Evolutionary conservation across 2,888 invertebrate genomes (phyloP).

Genomic region (Syritta pipiens): DNA sequence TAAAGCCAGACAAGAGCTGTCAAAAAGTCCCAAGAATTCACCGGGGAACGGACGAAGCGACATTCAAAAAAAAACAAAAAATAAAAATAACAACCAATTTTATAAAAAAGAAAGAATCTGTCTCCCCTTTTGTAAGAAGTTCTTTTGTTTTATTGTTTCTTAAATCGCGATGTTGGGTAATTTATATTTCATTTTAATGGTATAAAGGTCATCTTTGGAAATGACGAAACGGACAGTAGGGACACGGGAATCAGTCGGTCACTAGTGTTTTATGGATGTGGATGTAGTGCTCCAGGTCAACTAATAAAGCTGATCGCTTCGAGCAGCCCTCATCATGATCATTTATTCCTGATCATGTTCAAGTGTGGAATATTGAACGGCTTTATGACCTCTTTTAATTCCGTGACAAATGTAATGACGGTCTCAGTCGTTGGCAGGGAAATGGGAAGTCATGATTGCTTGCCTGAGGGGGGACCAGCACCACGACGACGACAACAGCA

Average conservation of each 20-base stretch:
- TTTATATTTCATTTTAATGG: slow-evolving; percentile 12
- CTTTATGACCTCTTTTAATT: slow-evolving; percentile 33
- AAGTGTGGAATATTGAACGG: slow-evolving; percentile 33
- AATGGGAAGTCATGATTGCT: slow-evolving; percentile 45
- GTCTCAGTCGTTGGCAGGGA: slow-evolving; percentile 44
- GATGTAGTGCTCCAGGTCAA: too few relatives aligned
- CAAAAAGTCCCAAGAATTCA: slow-evolving; percentile 45
- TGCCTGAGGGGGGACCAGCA: not conserved
- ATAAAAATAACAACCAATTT: slow-evolving; percentile 31
- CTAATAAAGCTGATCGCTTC: not conserved
- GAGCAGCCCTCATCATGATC: not conserved
- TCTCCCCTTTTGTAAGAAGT: too few relatives aligned
- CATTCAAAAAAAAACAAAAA: slow-evolving; percentile 4
- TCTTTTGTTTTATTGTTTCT: not conserved
- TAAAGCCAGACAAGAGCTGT: slow-evolving; percentile 55
- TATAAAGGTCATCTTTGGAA: slow-evolving; percentile 36
- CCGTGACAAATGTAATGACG: slow-evolving; percentile 58
- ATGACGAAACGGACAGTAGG: too few relatives aligned
- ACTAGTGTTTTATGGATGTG: too few relatives aligned
- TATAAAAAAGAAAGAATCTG: too few relatives aligned
- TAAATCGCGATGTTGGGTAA: slow-evolving; percentile 33
- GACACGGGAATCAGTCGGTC: too few relatives aligned
- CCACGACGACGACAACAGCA: not conserved
- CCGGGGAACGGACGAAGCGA: slow-evolving; percentile 32
- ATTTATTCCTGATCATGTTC: slow-evolving; percentile 17